phyloP scores from a whole-genome alignment of 2,888 invertebrate genomes.

The Agonopterix subpropinquella region DNA sequence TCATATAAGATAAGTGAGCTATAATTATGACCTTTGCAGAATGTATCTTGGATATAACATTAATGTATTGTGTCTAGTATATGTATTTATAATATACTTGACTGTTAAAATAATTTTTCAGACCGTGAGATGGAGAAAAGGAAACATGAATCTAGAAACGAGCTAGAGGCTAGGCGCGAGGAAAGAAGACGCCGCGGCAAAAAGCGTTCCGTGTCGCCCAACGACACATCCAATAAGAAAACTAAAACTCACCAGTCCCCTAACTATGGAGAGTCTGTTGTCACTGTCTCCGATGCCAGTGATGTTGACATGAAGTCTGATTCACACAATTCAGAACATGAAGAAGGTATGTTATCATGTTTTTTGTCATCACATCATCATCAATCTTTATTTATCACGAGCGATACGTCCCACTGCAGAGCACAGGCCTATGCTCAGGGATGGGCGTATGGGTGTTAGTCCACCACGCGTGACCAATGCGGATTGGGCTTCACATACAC shows the following conservation, averaged over 20 bases:
- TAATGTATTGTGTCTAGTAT: no score
- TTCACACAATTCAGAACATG: constrained; percentile 54
- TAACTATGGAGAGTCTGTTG: constrained; percentile 51
- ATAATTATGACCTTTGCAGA: no score
- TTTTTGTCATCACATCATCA: no score
- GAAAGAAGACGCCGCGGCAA: constrained; percentile 72
- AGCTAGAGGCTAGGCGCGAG: constrained; percentile 83
- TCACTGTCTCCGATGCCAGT: constrained; percentile 67
- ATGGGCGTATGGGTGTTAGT: no score
- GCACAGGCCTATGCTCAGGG: no score
- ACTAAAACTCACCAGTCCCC: constrained; percentile 51
- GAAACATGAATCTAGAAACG: constrained; percentile 83
- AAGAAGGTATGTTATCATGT: constrained; percentile 44
- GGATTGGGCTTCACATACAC: no score
- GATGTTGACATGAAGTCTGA: constrained; percentile 67
- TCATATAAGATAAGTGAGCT: no score
- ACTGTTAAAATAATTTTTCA: constrained; percentile 22
- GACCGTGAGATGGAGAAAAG: constrained; percentile 86
- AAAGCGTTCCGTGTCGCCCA: constrained; percentile 54
- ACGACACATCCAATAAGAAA: constrained; percentile 48
- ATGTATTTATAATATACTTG: no score
- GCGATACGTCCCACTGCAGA: no score
- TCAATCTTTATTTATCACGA: no score
- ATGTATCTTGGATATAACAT: no score
- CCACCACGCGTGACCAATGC: no score